These are phyloP conservation scores for Mormyrus iriodes DNA, from an alignment of 2,113 vertebrate genomes.

Conservation along the genomic window DNA sequence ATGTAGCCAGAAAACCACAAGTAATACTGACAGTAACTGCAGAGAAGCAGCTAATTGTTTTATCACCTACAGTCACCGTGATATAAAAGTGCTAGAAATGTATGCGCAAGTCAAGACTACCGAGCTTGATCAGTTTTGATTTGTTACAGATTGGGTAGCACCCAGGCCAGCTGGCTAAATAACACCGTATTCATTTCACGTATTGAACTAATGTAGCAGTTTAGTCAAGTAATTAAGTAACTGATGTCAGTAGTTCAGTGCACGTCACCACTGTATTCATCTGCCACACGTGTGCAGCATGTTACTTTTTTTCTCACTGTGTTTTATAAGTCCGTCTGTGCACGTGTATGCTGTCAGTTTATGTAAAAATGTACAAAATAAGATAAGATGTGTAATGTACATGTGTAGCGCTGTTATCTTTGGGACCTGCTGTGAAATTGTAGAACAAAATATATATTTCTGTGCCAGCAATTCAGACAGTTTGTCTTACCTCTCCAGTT, in stretches of 20 bases:
- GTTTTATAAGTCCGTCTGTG: conserved; percentile 5
- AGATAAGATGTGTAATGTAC: background rate
- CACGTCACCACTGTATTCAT: background rate
- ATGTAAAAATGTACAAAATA: background rate
- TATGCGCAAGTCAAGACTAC: background rate
- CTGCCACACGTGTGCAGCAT: background rate
- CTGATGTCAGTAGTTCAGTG: background rate
- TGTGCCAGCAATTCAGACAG: background rate
- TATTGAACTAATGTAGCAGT: background rate
- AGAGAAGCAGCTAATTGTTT: background rate
- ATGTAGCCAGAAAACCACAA: background rate
- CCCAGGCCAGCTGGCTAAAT: background rate
- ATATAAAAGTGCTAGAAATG: background rate
- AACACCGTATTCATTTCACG: background rate
- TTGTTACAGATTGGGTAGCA: background rate
- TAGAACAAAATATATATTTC: background rate
- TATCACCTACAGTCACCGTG: background rate
- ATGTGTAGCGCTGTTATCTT: background rate
- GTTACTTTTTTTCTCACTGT: background rate
- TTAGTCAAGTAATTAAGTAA: background rate
- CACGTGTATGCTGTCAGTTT: background rate
- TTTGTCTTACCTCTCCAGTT: conserved; percentile 13
- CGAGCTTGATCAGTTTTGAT: background rate
- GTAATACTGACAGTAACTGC: background rate
- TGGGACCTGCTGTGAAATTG: background rate